Evolutionary conservation across 2,797 vertebrate genomes (phyloP), one percentile per base, ranked within the genome.

Genomic region (Acropternis orthonyx): DNA sequence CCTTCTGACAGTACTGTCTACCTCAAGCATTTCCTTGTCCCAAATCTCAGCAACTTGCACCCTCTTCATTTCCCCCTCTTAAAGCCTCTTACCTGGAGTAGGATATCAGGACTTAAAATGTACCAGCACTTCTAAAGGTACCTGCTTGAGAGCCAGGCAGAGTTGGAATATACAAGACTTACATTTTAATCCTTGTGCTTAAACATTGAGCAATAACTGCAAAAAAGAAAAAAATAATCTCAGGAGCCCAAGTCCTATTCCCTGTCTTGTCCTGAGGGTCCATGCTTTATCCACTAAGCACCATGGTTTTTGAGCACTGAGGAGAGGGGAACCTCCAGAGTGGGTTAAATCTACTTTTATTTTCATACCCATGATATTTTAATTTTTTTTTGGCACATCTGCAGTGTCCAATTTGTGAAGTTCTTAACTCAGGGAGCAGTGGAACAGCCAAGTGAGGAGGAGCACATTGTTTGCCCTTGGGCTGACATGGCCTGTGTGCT

Each of bases 401-500:
- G 51, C 46, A 59, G 46, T 17, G 24, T 32, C 61, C 67, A 43
- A 23, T 74, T 56, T 56, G 74, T 66, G 78, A 88, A 85, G 73
- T 54, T 51, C 21, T 54, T 77, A 22, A 6, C 71, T 54, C 0
- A 0, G 56, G 63, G 85, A 90, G 82, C 48, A 46, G 39, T 24
- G 51, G 56, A 71, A 43, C 62, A 87, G 74, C 81, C 24, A 4
- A 32, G 39, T 11, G 8, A 65, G 66, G 79, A 93, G 41, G 34
- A 78, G 63, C 8, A 0, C 2, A 0, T 49, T 77, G 72, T 58
- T 80, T 62, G 37, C 79, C 21, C 75, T 68, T 24, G 36, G 61
- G 39, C 58, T 83, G 75, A 51, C 26, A 5, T 16, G 2, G 23
- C 55, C 48, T 24, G 27, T 51, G 2, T 1, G 0, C 24, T 3